phyloP scores from a whole-genome alignment of 2,888 invertebrate species.

The Conus canariensis region DNA sequence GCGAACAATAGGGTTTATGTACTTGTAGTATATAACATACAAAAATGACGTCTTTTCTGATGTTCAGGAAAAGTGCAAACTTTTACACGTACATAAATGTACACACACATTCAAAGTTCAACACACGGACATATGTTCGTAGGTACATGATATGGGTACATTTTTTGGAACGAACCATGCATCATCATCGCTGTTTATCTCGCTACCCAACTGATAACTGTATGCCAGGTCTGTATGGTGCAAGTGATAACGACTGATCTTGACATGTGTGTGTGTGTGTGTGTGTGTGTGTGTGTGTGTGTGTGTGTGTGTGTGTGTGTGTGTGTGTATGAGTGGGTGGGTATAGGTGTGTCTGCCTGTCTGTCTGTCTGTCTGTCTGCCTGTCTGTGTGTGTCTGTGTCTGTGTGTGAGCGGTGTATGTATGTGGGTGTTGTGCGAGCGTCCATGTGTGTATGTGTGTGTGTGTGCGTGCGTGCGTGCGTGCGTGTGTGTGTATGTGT shows the following conservation, averaged over 20 bases:
- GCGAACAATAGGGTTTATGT: too few species aligned
- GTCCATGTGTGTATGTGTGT: background rate
- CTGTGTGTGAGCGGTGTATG: background rate
- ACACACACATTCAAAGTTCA: background rate
- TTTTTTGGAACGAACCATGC: too few species aligned
- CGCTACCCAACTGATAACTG: too few species aligned
- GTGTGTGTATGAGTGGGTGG: too few species aligned
- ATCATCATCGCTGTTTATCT: too few species aligned
- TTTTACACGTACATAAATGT: too few species aligned
- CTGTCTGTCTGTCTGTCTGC: background rate
- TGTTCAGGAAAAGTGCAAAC: too few species aligned
- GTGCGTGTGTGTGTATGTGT: background rate
- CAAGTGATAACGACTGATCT: too few species aligned
- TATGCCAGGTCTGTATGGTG: too few species aligned
- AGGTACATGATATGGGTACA: too few species aligned
- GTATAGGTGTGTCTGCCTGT: background rate
- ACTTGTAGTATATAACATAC: too few species aligned
- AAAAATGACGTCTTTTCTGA: too few species aligned
- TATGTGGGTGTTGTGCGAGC: background rate
- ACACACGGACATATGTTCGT: background rate
- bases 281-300: slow-evolving; percentile 6
- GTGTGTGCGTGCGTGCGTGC: background rate
- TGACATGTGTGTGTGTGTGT: background rate
- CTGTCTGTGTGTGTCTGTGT: background rate
- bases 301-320: background rate